Base-by-base conservation (phyloP, 2,797 vertebrate species). In the Peromyscus aztecus region DNA sequence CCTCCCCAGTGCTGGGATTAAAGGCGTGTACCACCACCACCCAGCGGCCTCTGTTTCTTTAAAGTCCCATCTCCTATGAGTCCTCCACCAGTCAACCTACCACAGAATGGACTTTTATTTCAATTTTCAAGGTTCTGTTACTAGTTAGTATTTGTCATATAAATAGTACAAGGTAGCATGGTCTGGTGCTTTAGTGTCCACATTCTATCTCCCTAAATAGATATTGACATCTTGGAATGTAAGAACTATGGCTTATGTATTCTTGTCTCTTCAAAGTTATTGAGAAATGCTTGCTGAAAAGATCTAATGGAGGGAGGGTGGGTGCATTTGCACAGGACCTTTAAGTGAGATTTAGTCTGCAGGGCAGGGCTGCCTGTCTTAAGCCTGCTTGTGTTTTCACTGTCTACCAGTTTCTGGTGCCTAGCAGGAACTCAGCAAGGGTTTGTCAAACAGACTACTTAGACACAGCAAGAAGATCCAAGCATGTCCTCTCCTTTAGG, bases 261-360 rank as follows among this genome's bases (percentile, higher is more conserved):
- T 95, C 43, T 57, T 43, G 78, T 19, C n/a, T 89, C 57, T 17
- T 63, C 80, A 63, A 52, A 69, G 21, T 85, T 75, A 88, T 67
- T 77, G 52, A 65, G 29, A 83, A 92, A 84, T 40, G 75, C 1
- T 80, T 87, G 37, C 10, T 80, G 31, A 88, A 94, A 94, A 80
- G 84, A 52, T 61, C 71, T 34, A 71, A 84, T 19, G 12, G 34
- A 75, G 52, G 57, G 55, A 17, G 55, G 21, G n/a, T 55, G 21
- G 29, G 0, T 61, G 5, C 29, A 34, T 40, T 29, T 77, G 40
- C 11, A 84, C 0, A 17, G 55, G 4, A 19, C 27, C 57, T 84
- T 43, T 80, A 86, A 82, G 80, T 59, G 67, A 14, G 13, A 76
- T 81, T 81, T 59, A 84, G 43, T 63, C 49, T 84, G 24, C 2